Conservation (phyloP, 1,140 invertebrate species). For the Periplaneta americana region DNA sequence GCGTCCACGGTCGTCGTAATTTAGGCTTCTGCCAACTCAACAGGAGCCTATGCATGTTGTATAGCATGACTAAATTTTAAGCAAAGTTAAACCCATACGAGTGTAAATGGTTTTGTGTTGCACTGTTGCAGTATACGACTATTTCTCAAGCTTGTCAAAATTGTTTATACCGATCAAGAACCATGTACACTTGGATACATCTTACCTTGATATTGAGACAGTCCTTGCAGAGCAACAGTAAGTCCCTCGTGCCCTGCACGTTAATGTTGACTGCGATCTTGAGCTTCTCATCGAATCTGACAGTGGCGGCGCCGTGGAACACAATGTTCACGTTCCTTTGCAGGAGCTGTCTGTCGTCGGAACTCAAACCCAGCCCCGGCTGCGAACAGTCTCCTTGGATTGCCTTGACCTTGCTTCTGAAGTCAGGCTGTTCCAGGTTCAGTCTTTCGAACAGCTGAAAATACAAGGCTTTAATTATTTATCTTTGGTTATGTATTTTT, state of each 20-base stretch:
- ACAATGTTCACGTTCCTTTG: slow-evolving; percentile 31
- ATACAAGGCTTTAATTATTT: too few species aligned
- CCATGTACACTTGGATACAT: too few species aligned
- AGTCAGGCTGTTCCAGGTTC: slow-evolving; percentile 33
- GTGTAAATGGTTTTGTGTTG: too few species aligned
- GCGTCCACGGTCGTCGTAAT: too few species aligned
- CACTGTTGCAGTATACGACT: too few species aligned
- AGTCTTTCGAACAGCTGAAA: slow-evolving; percentile 49
- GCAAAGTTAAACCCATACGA: too few species aligned
- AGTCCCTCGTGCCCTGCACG: slow-evolving; percentile 47
- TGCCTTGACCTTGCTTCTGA: slow-evolving; percentile 52
- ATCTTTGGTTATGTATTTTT: too few species aligned
- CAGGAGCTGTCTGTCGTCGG: slow-evolving; percentile 20
- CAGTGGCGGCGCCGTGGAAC: slow-evolving; percentile 83
- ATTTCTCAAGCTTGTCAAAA: too few species aligned
- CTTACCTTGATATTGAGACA: slow-evolving; percentile 42
- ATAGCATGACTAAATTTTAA: too few species aligned
- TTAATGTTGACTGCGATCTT: slow-evolving; percentile 50
- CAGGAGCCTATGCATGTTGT: too few species aligned
- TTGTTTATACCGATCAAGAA: too few species aligned
- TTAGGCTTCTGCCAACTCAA: too few species aligned
- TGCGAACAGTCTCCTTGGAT: slow-evolving; percentile 61
- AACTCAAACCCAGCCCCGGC: slow-evolving; percentile 48
- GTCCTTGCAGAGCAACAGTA: slow-evolving; percentile 48
- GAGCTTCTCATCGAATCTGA: slow-evolving; percentile 82